These are phyloP conservation scores for Parasteatoda lunata DNA, from an alignment of 2,888 invertebrate genomes.

Conservation along the genomic window DNA sequence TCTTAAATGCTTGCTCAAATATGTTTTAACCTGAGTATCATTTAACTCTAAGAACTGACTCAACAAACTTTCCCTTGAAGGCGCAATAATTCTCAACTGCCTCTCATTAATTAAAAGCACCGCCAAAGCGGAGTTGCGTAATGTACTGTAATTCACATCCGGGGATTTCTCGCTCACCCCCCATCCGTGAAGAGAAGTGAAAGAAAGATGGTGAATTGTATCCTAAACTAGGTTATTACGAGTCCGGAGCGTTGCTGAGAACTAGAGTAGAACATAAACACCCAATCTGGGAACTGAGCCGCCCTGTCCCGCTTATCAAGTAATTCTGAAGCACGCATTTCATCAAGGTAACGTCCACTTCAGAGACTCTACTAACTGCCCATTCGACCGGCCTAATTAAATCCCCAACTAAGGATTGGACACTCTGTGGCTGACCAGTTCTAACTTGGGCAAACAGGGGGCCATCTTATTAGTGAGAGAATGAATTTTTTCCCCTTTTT, in stretches of 20 bases:
- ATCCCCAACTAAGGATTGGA: slow-evolving; percentile 58
- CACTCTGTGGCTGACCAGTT: slow-evolving; percentile 66
- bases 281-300: slow-evolving; percentile 30
- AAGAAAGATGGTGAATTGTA: not conserved
- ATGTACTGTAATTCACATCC: too few relatives aligned
- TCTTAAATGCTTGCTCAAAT: too few relatives aligned
- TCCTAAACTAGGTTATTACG: slow-evolving; percentile 42
- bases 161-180: too few relatives aligned
- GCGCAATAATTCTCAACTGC: too few relatives aligned
- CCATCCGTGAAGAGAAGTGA: not conserved
- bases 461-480: too few relatives aligned
- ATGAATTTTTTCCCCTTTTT: too few relatives aligned
- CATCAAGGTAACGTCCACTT: slow-evolving; percentile 48
- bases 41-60: too few relatives aligned
- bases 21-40: too few relatives aligned
- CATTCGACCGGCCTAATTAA: slow-evolving; percentile 58
- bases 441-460: not conserved
- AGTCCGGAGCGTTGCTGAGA: slow-evolving; percentile 16
- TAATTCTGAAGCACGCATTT: slow-evolving; percentile 52
- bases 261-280: slow-evolving; percentile 51
- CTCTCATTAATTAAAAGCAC: too few relatives aligned
- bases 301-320: slow-evolving; percentile 38
- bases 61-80: too few relatives aligned
- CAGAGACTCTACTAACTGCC: slow-evolving; percentile 52
- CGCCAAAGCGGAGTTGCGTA: too few relatives aligned